Evolutionary conservation across 2,113 vertebrate genomes (phyloP).

Genomic region (Coracopsis vasa): DNA sequence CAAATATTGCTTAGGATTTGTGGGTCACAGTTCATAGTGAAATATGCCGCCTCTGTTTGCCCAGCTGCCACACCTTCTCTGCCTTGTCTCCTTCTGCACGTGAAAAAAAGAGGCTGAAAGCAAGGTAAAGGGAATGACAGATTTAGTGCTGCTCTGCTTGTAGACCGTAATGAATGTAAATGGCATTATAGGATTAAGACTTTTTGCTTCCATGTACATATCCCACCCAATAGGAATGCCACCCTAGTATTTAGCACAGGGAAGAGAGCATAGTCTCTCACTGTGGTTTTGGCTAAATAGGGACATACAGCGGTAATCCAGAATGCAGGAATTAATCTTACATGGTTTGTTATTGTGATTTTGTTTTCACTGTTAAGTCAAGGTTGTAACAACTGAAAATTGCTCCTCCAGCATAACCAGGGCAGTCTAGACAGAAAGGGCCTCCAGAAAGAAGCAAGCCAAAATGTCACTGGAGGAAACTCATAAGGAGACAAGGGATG

Average conservation of each 20-base stretch:
- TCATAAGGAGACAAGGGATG: not conserved
- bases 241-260: not conserved
- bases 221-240: not conserved
- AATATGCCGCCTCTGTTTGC: constrained; percentile 23
- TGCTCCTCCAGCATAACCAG: not conserved
- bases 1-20: not conserved
- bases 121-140: not conserved
- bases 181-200: not conserved
- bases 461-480: not conserved
- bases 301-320: not conserved
- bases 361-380: not conserved
- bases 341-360: not conserved
- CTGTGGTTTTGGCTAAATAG: not conserved
- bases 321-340: not conserved
- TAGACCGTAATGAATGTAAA: not conserved
- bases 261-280: not conserved
- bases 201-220: not conserved
- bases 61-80: constrained; percentile 19
- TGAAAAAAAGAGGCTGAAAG: not conserved
- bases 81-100: not conserved
- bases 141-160: not conserved
- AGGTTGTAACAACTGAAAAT: not conserved
- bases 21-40: constrained; percentile 17
- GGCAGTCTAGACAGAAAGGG: not conserved
- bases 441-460: not conserved